Evolutionary conservation across 1,140 invertebrate species (phyloP), one percentile per base, ranked within the genome.

Genomic region (Pomacea maculata): DNA sequence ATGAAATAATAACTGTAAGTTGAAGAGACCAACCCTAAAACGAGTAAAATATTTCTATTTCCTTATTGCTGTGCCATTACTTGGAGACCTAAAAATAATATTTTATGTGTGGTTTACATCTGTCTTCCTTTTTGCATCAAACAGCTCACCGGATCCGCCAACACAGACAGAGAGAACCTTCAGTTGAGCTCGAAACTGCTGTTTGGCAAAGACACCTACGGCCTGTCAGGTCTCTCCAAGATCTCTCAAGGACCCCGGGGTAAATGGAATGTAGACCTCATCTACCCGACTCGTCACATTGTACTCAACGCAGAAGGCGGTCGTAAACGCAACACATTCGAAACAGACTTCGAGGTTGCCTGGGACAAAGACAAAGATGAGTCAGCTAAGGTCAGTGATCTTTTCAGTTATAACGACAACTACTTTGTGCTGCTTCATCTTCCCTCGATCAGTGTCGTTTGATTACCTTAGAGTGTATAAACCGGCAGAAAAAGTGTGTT

Each of bases 311-410:
- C 77, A 19, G 81, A 79, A 63, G 84, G 84, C 0, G 84, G 82
- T 45, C 71, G 72, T 11, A 75, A 80, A 52, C 67, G 71, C 19
- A 68, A 74, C 65, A 77, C 79, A 34, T 85, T 80, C 52, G 78
- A 80, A 52, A 82, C 79, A 0, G 85, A 83, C 21, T 63, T 86
- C 25, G 83, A 88, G 52, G 75, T 84, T 21, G 82, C 83, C 52
- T 88, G 84, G 86, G 84, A 88, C 81, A 85, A 84, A 68, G 85
- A 83, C 19, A 82, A 76, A 9, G 80, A 81, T 19, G 80, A 88
- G 54, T 83, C 79, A n/a, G 81, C 89, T 34, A 83, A 78, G 21
- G 79, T 84, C 29, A 63, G 55, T 25, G 34, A 45, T 45, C 34
- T 79, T 80, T 67, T 72, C 80, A n/a, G 83, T 14, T 79, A 21